Conservation (phyloP, 2,113 vertebrate species). For the Aphyosemion australe region DNA sequence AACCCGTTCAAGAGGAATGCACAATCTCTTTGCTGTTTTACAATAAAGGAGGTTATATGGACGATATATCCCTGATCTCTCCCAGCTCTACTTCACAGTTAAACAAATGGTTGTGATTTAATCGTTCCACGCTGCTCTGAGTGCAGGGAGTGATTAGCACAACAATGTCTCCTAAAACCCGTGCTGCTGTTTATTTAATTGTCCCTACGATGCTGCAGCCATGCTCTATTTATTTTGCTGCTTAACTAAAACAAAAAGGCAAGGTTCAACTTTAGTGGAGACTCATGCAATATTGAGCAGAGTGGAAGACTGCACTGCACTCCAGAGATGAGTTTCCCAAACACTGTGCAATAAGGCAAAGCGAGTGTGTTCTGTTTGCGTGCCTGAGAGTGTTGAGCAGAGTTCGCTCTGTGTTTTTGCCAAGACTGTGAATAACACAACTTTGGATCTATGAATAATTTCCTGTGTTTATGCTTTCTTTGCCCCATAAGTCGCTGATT, state of each 20-base stretch:
- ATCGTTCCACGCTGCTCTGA: conserved; percentile 59
- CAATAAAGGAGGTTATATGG: conserved; percentile 43
- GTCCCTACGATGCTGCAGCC: conserved; percentile 73
- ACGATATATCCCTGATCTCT: conserved; percentile 54
- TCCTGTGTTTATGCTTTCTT: conserved; percentile 74
- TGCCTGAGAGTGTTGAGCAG: conserved; percentile 36
- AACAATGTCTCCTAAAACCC: conserved; percentile 62
- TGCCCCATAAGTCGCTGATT: conserved; percentile 64
- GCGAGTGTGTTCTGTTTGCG: conserved; percentile 41
- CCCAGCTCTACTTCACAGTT: conserved; percentile 53
- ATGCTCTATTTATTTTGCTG: conserved; percentile 78
- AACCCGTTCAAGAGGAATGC: conserved; percentile 15
- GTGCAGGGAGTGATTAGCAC: conserved; percentile 68
- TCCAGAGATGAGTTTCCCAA: conserved; percentile 64
- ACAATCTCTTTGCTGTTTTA: conserved; percentile 23
- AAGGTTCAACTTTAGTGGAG: conserved; percentile 72
- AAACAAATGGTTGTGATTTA: conserved; percentile 72
- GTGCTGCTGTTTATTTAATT: conserved; percentile 77
- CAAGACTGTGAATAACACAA: conserved; percentile 64
- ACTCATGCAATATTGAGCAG: conserved; percentile 80
- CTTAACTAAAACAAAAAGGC: conserved; percentile 76
- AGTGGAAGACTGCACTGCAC: conserved; percentile 65
- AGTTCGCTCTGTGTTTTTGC: conserved; percentile 62
- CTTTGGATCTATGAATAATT: conserved; percentile 76
- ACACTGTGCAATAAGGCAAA: conserved; percentile 47